Evolutionary conservation across 2,113 vertebrate genomes (phyloP), one percentile per base, ranked within the genome.

Genomic region (Xyliphius kryptos): DNA sequence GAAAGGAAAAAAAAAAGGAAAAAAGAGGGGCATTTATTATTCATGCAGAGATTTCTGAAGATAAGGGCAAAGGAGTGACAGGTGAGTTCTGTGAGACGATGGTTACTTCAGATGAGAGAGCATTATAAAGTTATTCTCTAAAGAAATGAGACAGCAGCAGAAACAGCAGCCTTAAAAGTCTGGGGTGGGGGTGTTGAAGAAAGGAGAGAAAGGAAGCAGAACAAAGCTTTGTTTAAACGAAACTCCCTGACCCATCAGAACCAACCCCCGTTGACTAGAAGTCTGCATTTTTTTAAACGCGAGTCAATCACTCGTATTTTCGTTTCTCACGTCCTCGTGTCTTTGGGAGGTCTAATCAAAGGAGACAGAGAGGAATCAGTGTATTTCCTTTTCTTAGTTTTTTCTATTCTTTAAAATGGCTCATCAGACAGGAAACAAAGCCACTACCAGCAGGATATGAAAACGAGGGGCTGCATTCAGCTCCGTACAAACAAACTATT

Each of bases 21-120:
- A 17, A 32, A 6, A 3, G 26, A 32, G 38, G 57, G 16, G 8
- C 56, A 64, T 77, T 71, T 72, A 77, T 78, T 71, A 76, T 75
- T 75, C 70, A 75, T 72, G 58, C 44, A 46, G 66, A 69, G 56
- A 66, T 74, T 71, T 73, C 62, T 63, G 66, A 69, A 62, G 59
- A 55, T 71, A 56, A 67, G 68, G 73, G 67, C 73, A 70, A 46
- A 43, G 47, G 56, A 67, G 57, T 64, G 76, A 71, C 73, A 75
- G 70, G 53, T 64, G 69, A 63, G 64, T 61, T 64, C 65, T 6
- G 53, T 52, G 70, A 73, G 51, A 64, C 61, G 60, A 74, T 68
- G 61, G 63, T 26, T 63, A 21, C 47, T 51, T n/a, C 21, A 52
- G 72, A 70, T 60, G 50, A 64, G 64, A 63, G 46, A 32, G n/a